Percentiles rank a stretch among this genome's conserved stretches.
Evolutionary conservation across 2,113 vertebrate genomes (phyloP).

Genomic region (Marmota monax): DNA sequence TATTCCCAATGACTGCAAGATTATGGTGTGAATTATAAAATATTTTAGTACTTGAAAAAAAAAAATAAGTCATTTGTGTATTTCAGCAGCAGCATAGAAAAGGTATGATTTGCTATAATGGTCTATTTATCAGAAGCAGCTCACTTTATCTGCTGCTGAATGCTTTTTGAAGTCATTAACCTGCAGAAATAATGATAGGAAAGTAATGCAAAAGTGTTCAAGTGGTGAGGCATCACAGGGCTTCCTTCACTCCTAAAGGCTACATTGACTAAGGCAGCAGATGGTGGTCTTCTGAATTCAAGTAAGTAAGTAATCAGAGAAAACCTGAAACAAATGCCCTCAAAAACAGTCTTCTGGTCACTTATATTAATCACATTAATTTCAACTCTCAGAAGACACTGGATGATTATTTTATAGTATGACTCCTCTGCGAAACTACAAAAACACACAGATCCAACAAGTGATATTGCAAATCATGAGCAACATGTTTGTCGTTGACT

Average conservation of each 20-base stretch:
- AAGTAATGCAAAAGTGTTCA: conserved; percentile 81
- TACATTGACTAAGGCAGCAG: conserved; percentile 60
- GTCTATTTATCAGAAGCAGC: conserved; percentile 85
- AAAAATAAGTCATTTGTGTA: conserved; percentile 72
- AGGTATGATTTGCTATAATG: conserved; percentile 82
- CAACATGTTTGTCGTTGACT: neutral
- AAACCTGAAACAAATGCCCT: conserved; percentile 48
- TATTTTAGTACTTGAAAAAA: conserved; percentile 62
- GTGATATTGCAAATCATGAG: neutral
- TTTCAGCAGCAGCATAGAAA: conserved; percentile 78
- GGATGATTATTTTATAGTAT: neutral
- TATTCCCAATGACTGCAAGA: neutral
- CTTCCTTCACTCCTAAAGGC: conserved; percentile 72
- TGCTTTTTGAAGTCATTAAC: conserved; percentile 85
- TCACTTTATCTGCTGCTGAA: conserved; percentile 83
- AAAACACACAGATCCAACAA: neutral
- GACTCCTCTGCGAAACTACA: conserved; percentile 54
- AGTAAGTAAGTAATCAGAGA: conserved; percentile 52
- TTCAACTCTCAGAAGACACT: conserved; percentile 16
- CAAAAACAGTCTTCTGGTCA: conserved; percentile 31
- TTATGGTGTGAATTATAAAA: conserved; percentile 41
- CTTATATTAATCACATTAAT: conserved; percentile 21
- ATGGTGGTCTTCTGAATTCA: neutral
- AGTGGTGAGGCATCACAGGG: conserved; percentile 64
- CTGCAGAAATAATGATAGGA: conserved; percentile 84